phyloP scores from a whole-genome alignment of 2,888 invertebrate genomes.

The Branchellion lobata region DNA sequence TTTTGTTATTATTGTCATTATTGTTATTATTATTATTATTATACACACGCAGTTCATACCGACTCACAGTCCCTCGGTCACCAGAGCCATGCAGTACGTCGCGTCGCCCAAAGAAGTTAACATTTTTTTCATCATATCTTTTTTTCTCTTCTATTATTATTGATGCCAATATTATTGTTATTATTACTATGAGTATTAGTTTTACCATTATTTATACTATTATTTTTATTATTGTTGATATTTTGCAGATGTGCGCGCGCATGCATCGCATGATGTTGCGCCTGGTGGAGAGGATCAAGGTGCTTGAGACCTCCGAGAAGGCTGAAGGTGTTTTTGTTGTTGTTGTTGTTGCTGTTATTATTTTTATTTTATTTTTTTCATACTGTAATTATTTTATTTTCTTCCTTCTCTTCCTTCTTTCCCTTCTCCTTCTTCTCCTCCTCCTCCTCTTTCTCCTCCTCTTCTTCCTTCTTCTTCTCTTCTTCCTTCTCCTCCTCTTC shows the following conservation, averaged over 20 bases:
- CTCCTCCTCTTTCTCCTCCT: not conserved
- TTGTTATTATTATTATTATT: no score
- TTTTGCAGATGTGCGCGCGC: constrained; percentile 66
- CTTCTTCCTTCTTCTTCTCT: not conserved
- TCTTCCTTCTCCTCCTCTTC: not conserved
- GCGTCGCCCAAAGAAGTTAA: constrained; percentile 85
- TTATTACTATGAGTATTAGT: not conserved
- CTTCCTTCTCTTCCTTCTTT: not conserved
- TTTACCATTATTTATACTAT: not conserved
- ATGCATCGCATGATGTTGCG: constrained; percentile 84
- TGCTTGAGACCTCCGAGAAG: constrained; percentile 43
- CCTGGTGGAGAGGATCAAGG: constrained; percentile 76
- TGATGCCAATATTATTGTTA: not conserved
- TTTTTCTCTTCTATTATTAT: not conserved
- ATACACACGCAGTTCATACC: constrained; percentile 88
- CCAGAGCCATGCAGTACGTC: constrained; percentile 87
- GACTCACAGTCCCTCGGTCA: constrained; percentile 84
- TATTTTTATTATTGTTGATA: not conserved
- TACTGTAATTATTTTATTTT: not conserved
- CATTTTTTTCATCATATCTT: not conserved
- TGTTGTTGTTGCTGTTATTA: not conserved
- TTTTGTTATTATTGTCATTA: no score
- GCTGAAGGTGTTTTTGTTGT: not conserved
- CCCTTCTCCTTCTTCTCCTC: not conserved
- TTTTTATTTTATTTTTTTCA: not conserved